Percentiles rank a stretch among this genome's conserved stretches.
These are phyloP conservation scores for Dorcus hopei DNA, from an alignment of 2,888 invertebrate species.

Conservation along the genomic window DNA sequence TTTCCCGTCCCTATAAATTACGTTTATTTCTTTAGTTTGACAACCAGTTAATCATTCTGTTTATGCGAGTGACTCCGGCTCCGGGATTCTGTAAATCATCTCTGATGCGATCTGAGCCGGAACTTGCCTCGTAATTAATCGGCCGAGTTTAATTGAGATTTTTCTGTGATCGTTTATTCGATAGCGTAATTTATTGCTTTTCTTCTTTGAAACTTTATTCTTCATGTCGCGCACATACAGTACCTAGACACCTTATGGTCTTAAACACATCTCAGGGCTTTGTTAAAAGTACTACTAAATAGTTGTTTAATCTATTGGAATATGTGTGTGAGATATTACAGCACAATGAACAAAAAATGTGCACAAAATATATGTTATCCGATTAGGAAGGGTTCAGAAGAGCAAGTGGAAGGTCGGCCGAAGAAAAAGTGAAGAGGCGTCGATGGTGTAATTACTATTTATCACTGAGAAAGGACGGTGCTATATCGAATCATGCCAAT, in stretches of 20 bases:
- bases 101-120: constrained; percentile 42
- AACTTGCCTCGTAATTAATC: constrained; percentile 47
- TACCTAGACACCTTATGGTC: too few relatives aligned
- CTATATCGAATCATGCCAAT: constrained; percentile 45
- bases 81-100: constrained; percentile 46
- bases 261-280: too few relatives aligned
- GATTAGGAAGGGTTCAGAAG: too few relatives aligned
- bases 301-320: too few relatives aligned
- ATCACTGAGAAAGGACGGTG: constrained; percentile 28
- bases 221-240: too few relatives aligned
- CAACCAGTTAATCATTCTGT: constrained; percentile 49
- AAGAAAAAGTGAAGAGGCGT: constrained; percentile 15
- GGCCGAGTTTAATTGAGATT: constrained; percentile 48
- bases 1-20: constrained; percentile 48
- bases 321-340: too few relatives aligned
- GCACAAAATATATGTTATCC: too few relatives aligned
- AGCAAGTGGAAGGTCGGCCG: neutral
- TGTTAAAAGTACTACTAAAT: too few relatives aligned
- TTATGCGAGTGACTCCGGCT: constrained; percentile 47
- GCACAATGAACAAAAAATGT: too few relatives aligned
- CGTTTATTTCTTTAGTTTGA: constrained; percentile 50
- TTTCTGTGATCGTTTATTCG: constrained; percentile 44
- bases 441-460: constrained; percentile 33
- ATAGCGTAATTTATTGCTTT: constrained; percentile 44
- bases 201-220: constrained; percentile 19